Base-by-base conservation (phyloP, 2,797 vertebrate genomes). In the Platalea minor region DNA sequence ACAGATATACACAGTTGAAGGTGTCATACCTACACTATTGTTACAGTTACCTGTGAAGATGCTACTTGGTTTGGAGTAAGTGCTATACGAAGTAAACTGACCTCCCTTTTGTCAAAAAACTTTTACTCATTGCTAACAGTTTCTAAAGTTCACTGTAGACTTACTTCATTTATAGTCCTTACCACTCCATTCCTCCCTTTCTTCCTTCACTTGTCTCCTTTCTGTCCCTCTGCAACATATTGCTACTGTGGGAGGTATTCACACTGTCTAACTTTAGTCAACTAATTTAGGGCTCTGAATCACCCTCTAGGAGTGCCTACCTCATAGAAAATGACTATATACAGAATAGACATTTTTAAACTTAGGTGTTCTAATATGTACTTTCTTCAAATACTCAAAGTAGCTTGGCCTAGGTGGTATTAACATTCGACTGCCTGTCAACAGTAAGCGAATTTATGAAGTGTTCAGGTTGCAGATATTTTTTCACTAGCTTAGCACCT, bases 231-330 rank as follows among this genome's bases (percentile, higher is more conserved):
- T 69, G 80, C 61, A 96, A 91, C 96, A 94, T 91, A 94, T 96
- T 97, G 95, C 72, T 90, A 33, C 72, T 89, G 95, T 95, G 89
- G 97, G 96, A 97, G 85, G 82, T 57, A 91, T 92, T 97, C 92
- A 70, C 93, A 91, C 95, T 82, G 54, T 86, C 91, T 95, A 96
- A 85, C 89, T 96, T 92, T 93, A 87, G 89, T 82, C 69, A 90
- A 93, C 84, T 95, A 95, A 95, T 92, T 94, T 75, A 82, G 96
- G 81, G 46, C 74, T 89, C 92, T 95, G 88, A 93, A 81, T 97
- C 95, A 96, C 82, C 73, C 89, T 90, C 43, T 74, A 80, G 48
- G 70, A 96, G 75, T 92, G 72, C 72, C 93, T 94, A 63, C 83
- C 60, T 95, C 89, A 77, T 10, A 79, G 25, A 95, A 94, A 89